Conservation (phyloP, 2,888 invertebrate species). For the Drosophila cracens region DNA sequence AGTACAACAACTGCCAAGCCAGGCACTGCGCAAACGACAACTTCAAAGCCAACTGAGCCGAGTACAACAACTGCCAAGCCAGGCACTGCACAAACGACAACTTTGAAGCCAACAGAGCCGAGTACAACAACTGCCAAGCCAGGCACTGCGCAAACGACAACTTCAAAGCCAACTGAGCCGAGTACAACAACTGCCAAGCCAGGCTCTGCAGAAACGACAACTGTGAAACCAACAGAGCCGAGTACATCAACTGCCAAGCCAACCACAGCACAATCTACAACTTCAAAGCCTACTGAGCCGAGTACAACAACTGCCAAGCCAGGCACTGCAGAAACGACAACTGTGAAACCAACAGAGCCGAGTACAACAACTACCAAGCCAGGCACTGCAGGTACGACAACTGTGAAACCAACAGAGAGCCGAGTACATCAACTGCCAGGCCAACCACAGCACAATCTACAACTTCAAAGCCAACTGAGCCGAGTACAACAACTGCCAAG, state of each 20-base stretch:
- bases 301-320: not conserved
- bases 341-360: not conserved
- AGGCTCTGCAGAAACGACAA: too few relatives aligned
- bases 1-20: too few relatives aligned
- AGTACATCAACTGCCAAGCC: not conserved
- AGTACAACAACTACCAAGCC: not conserved
- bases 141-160: too few relatives aligned
- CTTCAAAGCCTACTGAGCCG: not conserved
- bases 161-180: too few relatives aligned
- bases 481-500: not conserved
- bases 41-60: too few relatives aligned
- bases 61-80: too few relatives aligned
- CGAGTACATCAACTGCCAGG: not conserved
- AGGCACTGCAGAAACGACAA: not conserved
- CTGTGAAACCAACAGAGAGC: not conserved
- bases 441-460: not conserved
- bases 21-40: fast-evolving
- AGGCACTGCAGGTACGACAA: not conserved
- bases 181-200: too few relatives aligned
- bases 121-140: too few relatives aligned
- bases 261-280: not conserved
- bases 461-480: not conserved
- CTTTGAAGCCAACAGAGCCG: too few relatives aligned
- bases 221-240: too few relatives aligned
- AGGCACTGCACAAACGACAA: too few relatives aligned